Conservation (phyloP, 1,140 invertebrate genomes). For the Ostrea denselamellosa region DNA sequence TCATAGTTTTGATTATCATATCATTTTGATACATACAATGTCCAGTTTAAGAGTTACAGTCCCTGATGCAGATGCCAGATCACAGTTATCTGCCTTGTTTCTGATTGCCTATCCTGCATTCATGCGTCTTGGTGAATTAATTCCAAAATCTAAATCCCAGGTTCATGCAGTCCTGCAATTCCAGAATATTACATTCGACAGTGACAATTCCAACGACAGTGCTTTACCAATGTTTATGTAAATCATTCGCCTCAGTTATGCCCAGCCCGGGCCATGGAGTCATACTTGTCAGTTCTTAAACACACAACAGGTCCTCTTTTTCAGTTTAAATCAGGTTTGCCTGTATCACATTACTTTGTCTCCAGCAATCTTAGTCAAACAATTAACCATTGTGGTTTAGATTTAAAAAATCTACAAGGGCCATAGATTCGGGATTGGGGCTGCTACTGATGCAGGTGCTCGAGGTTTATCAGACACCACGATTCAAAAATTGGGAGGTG, state of each 20-base stretch:
- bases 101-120: conserved; percentile 42
- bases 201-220: too few relatives aligned
- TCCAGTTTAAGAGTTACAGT: background rate
- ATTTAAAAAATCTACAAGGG: conserved; percentile 45
- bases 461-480: conserved; percentile 37
- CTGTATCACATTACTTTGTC: too few relatives aligned
- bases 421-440: conserved; percentile 54
- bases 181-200: too few relatives aligned
- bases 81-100: conserved; percentile 22
- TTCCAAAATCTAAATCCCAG: too few relatives aligned
- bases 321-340: too few relatives aligned
- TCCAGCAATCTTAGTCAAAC: too few relatives aligned
- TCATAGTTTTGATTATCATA: too few relatives aligned
- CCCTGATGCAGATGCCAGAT: background rate
- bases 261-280: background rate
- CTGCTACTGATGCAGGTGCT: conserved; percentile 46
- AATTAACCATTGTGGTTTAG: too few relatives aligned
- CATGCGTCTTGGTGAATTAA: conserved; percentile 12
- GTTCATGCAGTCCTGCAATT: too few relatives aligned
- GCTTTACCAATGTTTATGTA: too few relatives aligned
- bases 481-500: conserved; percentile 53
- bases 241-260: background rate
- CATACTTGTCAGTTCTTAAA: background rate
- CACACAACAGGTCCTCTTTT: too few relatives aligned
- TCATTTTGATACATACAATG: too few relatives aligned